Conservation (phyloP, 2,113 vertebrate species). For the Microtus montanus region DNA sequence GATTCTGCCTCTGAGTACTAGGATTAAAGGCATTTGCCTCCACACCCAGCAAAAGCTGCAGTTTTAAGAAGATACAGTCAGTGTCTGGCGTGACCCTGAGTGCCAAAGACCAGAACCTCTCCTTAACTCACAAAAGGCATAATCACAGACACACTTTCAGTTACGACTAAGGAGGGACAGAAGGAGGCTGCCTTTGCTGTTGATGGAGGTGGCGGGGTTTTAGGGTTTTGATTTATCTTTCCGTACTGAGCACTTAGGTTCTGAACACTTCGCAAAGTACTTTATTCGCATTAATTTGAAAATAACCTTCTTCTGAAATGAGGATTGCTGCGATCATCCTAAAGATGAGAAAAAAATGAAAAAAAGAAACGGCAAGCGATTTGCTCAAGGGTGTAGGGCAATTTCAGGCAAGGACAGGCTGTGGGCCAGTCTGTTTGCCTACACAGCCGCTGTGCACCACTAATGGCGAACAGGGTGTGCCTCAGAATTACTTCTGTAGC, state of each 20-base stretch:
- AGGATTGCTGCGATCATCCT: neutral
- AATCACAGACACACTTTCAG: neutral
- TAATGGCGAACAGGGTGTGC: neutral
- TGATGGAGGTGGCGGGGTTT: neutral
- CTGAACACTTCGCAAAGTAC: neutral
- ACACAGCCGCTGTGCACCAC: neutral
- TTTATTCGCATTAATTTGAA: conserved; percentile 8
- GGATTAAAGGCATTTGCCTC: neutral
- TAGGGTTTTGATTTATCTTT: too few relatives aligned
- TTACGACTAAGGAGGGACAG: neutral
- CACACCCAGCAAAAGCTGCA: neutral
- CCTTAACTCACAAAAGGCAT: neutral
- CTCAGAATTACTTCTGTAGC: neutral
- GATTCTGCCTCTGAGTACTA: neutral
- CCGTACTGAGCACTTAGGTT: neutral
- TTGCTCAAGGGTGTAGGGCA: neutral
- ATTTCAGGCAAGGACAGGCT: neutral
- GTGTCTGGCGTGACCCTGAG: neutral
- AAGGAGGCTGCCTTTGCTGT: neutral
- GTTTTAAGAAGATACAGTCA: neutral
- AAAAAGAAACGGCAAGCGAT: neutral
- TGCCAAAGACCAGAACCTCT: neutral
- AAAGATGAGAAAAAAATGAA: neutral
- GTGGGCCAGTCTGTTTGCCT: neutral
- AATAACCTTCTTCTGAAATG: neutral